Percentiles rank a stretch among this genome's conserved stretches.
Evolutionary conservation across 2,797 vertebrate species (phyloP).

Genomic region (Spinus olivaceus): DNA sequence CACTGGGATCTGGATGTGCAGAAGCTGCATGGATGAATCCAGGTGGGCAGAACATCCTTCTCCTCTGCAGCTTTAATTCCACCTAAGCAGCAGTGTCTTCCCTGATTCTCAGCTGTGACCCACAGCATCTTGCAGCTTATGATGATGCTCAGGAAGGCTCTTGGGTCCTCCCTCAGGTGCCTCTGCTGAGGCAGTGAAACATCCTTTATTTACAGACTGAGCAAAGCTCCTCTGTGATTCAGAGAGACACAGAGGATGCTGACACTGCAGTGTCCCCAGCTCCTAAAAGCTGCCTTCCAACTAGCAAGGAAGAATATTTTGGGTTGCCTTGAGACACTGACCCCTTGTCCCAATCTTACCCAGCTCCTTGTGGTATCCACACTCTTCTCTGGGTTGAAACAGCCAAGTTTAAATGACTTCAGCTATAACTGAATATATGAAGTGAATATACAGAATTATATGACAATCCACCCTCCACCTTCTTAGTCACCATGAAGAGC

Average conservation of each 20-base stretch:
- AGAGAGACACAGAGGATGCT: background rate
- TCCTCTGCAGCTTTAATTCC: background rate
- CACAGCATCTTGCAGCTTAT: background rate
- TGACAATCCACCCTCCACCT: background rate
- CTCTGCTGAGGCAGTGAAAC: background rate
- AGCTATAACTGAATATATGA: background rate
- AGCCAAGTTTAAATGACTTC: background rate
- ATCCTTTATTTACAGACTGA: background rate
- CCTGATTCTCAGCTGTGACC: background rate
- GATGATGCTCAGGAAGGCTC: background rate
- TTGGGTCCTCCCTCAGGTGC: background rate
- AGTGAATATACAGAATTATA: background rate
- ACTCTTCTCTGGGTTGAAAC: background rate
- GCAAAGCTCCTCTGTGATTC: background rate
- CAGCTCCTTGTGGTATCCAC: background rate
- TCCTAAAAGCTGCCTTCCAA: background rate
- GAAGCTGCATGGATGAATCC: background rate
- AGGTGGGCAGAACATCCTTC: background rate
- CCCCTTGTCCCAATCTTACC: rapidly evolving
- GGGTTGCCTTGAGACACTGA: too few species aligned
- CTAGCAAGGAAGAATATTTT: background rate
- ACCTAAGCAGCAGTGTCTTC: background rate
- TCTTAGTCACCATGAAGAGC: background rate
- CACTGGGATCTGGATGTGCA: background rate
- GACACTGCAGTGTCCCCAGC: background rate